These are phyloP conservation scores for Micrastur ruficollis DNA, from an alignment of 2,797 vertebrate genomes.

Conservation along the genomic window DNA sequence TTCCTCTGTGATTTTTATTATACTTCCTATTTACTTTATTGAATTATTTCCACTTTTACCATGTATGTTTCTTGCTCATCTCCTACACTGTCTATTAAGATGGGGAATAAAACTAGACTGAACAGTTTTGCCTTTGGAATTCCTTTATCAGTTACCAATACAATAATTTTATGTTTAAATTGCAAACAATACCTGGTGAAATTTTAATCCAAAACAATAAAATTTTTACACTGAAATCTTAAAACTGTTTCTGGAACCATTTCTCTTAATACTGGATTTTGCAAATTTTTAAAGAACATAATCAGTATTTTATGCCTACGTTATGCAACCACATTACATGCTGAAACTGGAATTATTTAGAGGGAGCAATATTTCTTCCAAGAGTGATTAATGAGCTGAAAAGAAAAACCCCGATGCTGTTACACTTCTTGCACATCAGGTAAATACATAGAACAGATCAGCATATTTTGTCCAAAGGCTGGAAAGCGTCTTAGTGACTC, in stretches of 20 bases:
- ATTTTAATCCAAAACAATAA: background rate
- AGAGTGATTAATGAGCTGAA: background rate
- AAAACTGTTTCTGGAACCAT: background rate
- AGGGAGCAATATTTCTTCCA: background rate
- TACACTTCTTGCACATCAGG: conserved; percentile 75
- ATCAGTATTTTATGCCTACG: background rate
- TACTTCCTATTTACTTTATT: background rate
- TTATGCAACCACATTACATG: background rate
- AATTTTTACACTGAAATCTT: background rate
- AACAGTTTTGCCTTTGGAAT: background rate
- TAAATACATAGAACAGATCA: conserved; percentile 92
- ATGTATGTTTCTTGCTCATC: background rate
- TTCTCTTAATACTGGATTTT: background rate
- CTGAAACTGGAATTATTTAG: background rate
- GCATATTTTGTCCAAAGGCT: conserved; percentile 89
- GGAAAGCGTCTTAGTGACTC: conserved; percentile 89
- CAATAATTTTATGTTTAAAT: background rate
- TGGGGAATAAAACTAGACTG: background rate
- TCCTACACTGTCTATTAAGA: background rate
- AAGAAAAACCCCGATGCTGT: background rate
- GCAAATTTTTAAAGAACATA: background rate
- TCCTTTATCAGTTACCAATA: background rate
- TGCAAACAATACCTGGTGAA: background rate
- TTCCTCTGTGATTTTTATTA: background rate
- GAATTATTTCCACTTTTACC: background rate